Base-by-base conservation (phyloP, 1,140 invertebrate genomes). In the Drosophila teissieri region DNA sequence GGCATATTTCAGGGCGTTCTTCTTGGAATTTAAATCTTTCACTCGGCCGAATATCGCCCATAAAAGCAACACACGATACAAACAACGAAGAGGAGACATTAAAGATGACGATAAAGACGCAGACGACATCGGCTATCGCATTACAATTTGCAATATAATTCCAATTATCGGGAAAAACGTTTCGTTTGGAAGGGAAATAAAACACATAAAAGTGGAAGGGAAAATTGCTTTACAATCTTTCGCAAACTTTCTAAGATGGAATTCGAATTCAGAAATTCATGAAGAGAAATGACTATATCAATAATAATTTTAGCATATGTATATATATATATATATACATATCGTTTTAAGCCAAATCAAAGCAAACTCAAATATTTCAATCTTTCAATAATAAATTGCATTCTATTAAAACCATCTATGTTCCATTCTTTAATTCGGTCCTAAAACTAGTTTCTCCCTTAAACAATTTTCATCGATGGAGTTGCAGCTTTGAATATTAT, bases 121-220 rank as follows among this genome's bases (percentile, higher is more conserved):
- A 46, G 39, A 48, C 60, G 64, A 54, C 52, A 19, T 60, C 53
- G 64, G 58, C 74, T 82, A 85, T 85, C 78, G 77, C 19, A 19
- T 19, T 1, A 73, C 81, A 80, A 86, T 86, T 78, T 78, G 61
- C 83, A 88, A 76, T 86, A 88, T 79, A 82, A 78, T 63, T 78
- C 70, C 81, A 85, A 85, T 85, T 81, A 81, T 62, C 48, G 67
- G 77, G 77, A 55, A 85, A 83, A 80, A 80, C 44, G 55, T 49
- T 73, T 51, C 48, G 27, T 48, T 45, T 22, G 22, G 45, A 60
- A 80, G 72, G 67, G 54, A 54, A 67, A 65, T 67, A 48, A 67
- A 22, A 63, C 48, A 17, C 46, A 60, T 37, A 49, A 63, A 27
- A 61, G 46, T 42, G 46, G 36, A 80, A 55, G 51, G 45, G 46